Base-by-base conservation (phyloP, 1,140 invertebrate species). In the Pogonomyrmex californicus region DNA sequence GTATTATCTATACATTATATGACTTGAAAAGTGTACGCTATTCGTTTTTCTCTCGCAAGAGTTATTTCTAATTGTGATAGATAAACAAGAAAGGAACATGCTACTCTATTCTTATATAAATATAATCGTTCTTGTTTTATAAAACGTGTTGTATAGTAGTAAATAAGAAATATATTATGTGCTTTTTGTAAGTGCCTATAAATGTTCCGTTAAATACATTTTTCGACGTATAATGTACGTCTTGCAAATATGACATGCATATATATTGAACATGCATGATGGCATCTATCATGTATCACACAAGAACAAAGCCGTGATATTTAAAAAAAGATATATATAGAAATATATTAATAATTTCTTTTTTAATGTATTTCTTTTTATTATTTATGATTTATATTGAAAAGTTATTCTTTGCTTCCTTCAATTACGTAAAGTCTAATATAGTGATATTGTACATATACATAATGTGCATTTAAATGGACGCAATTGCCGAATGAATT, bases 181-280 rank as follows among this genome's bases (percentile, higher is more conserved):
- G 68, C n/a, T 83, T 82, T 82, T 73, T 60, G 33, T 83, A 83
- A 83, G 79, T 83, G 79, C 79, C 79, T 83, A 83, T 14, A 10
- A 82, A 60, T 65, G 3, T 79, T 79, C 23, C 9, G 51, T 75
- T 83, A 75, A 83, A 54, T 23, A n/a, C 30, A 83, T 83, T 6
- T 60, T 56, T 70, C 17, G 49, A 68, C 36, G 12, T 68, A n/a
- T 7, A n/a, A 56, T 81, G 47, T 70, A 81, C n/a, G 56, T 68
- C 68, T 73, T 1, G 4, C 12, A 49, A 41, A 66, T 30, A 17
- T 65, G 4, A 30, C 36, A 41, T 54, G 9, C 36, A 5, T 60
- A 62, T 33, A 38, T 36, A 38, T 56, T 56, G 76, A 36, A 14
- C 14, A 14, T 17, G 12, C 33, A 7, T 47, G 30, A 63, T 33